Base-by-base conservation (phyloP, 2,888 invertebrate species). In the Scotopteryx bipunctaria region DNA sequence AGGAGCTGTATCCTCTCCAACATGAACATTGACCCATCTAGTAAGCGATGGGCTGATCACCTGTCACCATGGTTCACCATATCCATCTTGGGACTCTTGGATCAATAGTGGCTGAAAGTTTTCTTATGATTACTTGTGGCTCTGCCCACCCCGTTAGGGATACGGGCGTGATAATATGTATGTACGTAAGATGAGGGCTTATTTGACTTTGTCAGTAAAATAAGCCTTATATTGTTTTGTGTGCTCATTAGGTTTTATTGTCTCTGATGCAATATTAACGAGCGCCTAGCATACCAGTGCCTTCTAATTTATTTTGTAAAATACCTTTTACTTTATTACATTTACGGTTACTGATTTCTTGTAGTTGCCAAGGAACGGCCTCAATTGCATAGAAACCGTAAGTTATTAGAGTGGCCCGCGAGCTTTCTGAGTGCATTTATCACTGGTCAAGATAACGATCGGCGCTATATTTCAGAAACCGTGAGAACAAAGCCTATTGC, bases 371-470 rank as follows among this genome's bases (percentile, higher is more conserved):
- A 29, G 8, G 14, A 35, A 38, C 13, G 21, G 2, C 40, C 16
- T 38, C 38, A 42, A 46, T 49, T 31, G 45, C 53, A 43, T 53
- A 27, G 38, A 51, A 52, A 49, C 37, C 32, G 56, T 33, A 47
- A 60, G 40, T 57, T 46, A 58, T 55, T 53, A 46, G 37, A 46
- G 43, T 51, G 47, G 25, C 35, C 31, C 13, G 31, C 40, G 29
- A 54, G 40, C 40, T 35, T 51, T 47, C 50, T 44, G 69, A 66
- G 63, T 73, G 71, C 76, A 83, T 86, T 84, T 82, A 85, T 86
- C 81, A 77, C 64, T 71, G 71, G 64, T 57, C 53, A 36, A 65
- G 83, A 86, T 88, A 76, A 75, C 69, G 69, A 84, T 88, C 81
- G 66, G 50, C 57, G 61, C 71, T 65, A 76, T 72, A 80, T 79